Conservation (phyloP, 2,888 invertebrate genomes). For the Apantesis nais region DNA sequence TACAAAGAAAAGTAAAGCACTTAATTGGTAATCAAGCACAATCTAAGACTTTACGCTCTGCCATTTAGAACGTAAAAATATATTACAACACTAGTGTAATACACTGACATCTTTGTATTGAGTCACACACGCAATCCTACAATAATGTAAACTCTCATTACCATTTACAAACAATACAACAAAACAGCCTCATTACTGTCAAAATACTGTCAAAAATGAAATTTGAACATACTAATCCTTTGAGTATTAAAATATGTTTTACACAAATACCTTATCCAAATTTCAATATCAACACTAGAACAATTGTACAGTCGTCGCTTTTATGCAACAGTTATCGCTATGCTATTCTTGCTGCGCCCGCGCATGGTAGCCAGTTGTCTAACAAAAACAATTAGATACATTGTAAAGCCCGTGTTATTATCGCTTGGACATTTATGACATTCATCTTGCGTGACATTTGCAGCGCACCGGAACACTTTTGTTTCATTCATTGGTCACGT, state of each 20-base stretch:
- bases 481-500: conserved; percentile 63
- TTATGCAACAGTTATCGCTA: neutral
- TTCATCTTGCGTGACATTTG: conserved; percentile 55
- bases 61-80: neutral
- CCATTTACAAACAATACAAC: conserved; percentile 8
- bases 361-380: conserved; percentile 5
- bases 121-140: conserved; percentile 3
- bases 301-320: neutral
- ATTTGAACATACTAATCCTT: too few species aligned
- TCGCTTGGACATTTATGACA: conserved; percentile 47
- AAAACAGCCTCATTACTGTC: conserved; percentile 12
- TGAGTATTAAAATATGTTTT: too few species aligned
- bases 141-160: conserved; percentile 7
- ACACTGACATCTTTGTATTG: neutral
- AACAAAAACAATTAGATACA: conserved; percentile 25
- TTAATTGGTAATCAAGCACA: neutral
- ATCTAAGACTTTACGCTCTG: too few species aligned
- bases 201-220: conserved; percentile 15
- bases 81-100: conserved; percentile 6
- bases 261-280: neutral
- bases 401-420: conserved; percentile 33
- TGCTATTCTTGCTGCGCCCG: conserved; percentile 10
- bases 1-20: neutral
- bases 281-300: neutral
- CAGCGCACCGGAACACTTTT: conserved; percentile 61